Base-by-base conservation (phyloP, 2,888 invertebrate species). In the Elmis aenea region DNA sequence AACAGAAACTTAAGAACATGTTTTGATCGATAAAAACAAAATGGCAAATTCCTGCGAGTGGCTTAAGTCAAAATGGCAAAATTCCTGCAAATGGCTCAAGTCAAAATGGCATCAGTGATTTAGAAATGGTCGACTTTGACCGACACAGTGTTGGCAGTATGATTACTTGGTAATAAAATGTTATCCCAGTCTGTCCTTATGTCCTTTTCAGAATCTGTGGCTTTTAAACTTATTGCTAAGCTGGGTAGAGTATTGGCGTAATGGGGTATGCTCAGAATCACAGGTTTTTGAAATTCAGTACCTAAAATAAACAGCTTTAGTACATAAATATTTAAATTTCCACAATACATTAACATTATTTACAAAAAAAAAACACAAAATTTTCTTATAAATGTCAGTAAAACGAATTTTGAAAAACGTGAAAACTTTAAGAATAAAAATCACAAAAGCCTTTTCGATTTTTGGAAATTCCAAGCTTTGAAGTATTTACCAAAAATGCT, bases 51-150 rank as follows among this genome's bases (percentile, higher is more conserved):
- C n/a, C n/a, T n/a, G n/a, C n/a, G n/a, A n/a, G n/a, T n/a, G n/a
- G n/a, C n/a, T n/a, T n/a, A n/a, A n/a, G n/a, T n/a, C n/a, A n/a
- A n/a, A n/a, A n/a, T n/a, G n/a, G n/a, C n/a, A n/a, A n/a, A n/a
- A n/a, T n/a, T n/a, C n/a, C n/a, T n/a, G n/a, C n/a, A n/a, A n/a
- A n/a, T n/a, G n/a, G n/a, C n/a, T n/a, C n/a, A n/a, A n/a, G n/a
- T n/a, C n/a, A n/a, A n/a, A n/a, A n/a, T n/a, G n/a, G n/a, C n/a
- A n/a, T n/a, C n/a, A n/a, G n/a, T n/a, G n/a, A n/a, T n/a, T 67
- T 71, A 91, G 70, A 92, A 92, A 69, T 92, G 92, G 69, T 92
- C 91, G 45, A 92, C 89, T 70, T 89, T 83, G 38, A 92, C 91
- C 33, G 90, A 87, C 21, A 92, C 89, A 45, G 85, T 87, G 65